Percentiles rank a stretch among this genome's conserved stretches.
phyloP scores from a whole-genome alignment of 2,113 vertebrate genomes.

The Brevimyrus niger region DNA sequence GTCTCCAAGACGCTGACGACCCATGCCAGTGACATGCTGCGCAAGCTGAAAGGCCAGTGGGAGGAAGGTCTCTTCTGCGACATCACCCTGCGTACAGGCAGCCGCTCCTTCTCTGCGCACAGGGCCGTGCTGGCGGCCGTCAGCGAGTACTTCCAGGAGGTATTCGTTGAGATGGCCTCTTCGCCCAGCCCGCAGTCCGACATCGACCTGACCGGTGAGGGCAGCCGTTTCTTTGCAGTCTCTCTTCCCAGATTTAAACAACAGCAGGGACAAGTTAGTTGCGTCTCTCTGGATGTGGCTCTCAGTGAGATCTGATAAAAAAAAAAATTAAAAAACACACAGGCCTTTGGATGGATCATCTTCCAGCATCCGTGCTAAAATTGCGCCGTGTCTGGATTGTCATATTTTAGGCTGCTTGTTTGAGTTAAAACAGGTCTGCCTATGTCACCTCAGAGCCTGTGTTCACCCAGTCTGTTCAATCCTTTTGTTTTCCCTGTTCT shows the following conservation, averaged over 20 bases:
- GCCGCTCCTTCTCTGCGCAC: conserved; percentile 60
- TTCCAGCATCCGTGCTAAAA: neutral
- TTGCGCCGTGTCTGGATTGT: neutral
- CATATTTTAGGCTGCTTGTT: neutral
- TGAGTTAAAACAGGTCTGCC: neutral
- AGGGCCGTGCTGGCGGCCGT: conserved; percentile 65
- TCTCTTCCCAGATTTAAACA: conserved; percentile 11
- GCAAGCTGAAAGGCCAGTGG: conserved; percentile 62
- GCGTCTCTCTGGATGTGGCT: neutral
- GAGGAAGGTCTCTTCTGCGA: conserved; percentile 69
- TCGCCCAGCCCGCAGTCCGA: conserved; percentile 46
- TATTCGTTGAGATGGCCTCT: conserved; percentile 64
- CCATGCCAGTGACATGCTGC: conserved; percentile 54
- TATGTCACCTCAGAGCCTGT: neutral
- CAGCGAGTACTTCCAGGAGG: conserved; percentile 71
- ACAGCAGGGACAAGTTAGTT: neutral
- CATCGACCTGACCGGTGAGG: conserved; percentile 65
- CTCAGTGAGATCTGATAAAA: neutral
- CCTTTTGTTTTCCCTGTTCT: neutral
- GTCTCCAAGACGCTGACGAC: conserved; percentile 58
- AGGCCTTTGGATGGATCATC: neutral
- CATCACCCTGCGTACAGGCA: conserved; percentile 60
- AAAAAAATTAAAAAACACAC: neutral
- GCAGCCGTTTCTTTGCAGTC: conserved; percentile 13
- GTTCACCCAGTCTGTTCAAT: neutral